Evolutionary conservation across 2,797 vertebrate genomes (phyloP), one percentile per base, ranked within the genome.

Genomic region (Enteromius trimaculatus): DNA sequence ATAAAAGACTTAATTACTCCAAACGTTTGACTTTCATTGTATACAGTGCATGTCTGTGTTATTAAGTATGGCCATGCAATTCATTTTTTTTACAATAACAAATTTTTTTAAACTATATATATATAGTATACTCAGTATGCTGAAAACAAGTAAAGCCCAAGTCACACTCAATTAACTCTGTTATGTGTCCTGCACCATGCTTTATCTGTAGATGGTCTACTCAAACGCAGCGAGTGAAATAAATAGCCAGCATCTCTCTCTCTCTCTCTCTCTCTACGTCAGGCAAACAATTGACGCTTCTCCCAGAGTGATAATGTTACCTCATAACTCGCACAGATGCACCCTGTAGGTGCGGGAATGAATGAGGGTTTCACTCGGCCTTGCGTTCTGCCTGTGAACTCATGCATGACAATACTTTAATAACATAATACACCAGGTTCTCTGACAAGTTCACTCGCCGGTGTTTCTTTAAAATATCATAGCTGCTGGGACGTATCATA

Each of bases 291-390:
- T 62, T 42, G 13, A 6, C 58, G 14, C 42, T 44, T 83, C 81
- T 80, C 55, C 82, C 60, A 86, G 34, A 53, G 42, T n/a, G 44
- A 60, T 37, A 49, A 66, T 70, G 29, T 77, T 58, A 65, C 49
- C 55, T 55, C 23, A 42, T 44, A 68, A 26, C 74, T 55, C 7
- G 19, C n/a, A 58, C 62, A 60, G 62, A 80, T 53, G 85, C 64
- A 70, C 81, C 77, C 78, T 86, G 74, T 72, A 77, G 71, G 53
- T 62, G 49, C 13, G 55, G 75, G 76, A 44, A 72, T 74, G 81
- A 60, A 76, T 49, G 49, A 81, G 79, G 69, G 23, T 75, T 29
- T 68, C 70, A 47, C 69, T 69, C n/a, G 4, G 39, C 23, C 31
- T 44, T 37, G 58, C 29, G 60, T 84, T 78, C 65, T 69, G 71